A percentile compares a stretch with the other conserved stretches of the same genome.
These are phyloP conservation scores for Lasioglossum malachurum DNA, from an alignment of 2,888 invertebrate species.

Conservation along the genomic window DNA sequence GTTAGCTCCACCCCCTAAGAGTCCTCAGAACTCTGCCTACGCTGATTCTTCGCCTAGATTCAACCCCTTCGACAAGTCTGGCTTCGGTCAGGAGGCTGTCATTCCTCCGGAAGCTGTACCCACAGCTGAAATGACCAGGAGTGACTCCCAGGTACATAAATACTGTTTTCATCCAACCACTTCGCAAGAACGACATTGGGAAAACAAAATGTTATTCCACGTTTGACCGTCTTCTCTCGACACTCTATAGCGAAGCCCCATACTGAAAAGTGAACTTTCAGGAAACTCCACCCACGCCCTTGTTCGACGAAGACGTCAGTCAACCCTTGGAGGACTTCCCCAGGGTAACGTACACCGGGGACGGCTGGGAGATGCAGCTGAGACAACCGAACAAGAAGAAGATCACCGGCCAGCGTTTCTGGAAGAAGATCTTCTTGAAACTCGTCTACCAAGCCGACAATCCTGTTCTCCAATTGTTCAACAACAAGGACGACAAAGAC, in stretches of 20 bases:
- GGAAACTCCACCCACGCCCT: slow-evolving; percentile 96
- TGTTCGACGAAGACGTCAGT: slow-evolving; percentile 97
- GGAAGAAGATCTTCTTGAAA: slow-evolving; percentile 98
- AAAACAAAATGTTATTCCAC: background rate
- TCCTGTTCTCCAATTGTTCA: slow-evolving; percentile 94
- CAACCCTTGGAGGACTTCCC: slow-evolving; percentile 97
- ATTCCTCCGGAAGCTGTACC: slow-evolving; percentile 79
- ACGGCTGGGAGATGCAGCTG: slow-evolving; percentile 98
- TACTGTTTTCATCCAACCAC: too few relatives aligned
- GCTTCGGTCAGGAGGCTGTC: slow-evolving; percentile 83
- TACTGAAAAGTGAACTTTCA: slow-evolving; percentile 72
- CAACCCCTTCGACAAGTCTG: slow-evolving; percentile 92
- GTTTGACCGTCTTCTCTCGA: background rate
- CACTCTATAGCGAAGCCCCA: background rate
- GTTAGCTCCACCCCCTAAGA: slow-evolving; percentile 91
- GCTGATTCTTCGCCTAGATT: slow-evolving; percentile 89
- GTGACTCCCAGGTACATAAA: slow-evolving; percentile 80
- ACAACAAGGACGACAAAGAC: slow-evolving; percentile 93
- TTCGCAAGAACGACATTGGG: too few relatives aligned
- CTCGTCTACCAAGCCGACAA: slow-evolving; percentile 92
- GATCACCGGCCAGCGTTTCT: slow-evolving; percentile 96
- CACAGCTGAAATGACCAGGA: slow-evolving; percentile 83
- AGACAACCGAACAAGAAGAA: slow-evolving; percentile 98
- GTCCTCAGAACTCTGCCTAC: slow-evolving; percentile 85
- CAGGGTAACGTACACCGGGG: slow-evolving; percentile 90